phyloP scores from a whole-genome alignment of 2,888 invertebrate species.

The Synergus umbraculus region DNA sequence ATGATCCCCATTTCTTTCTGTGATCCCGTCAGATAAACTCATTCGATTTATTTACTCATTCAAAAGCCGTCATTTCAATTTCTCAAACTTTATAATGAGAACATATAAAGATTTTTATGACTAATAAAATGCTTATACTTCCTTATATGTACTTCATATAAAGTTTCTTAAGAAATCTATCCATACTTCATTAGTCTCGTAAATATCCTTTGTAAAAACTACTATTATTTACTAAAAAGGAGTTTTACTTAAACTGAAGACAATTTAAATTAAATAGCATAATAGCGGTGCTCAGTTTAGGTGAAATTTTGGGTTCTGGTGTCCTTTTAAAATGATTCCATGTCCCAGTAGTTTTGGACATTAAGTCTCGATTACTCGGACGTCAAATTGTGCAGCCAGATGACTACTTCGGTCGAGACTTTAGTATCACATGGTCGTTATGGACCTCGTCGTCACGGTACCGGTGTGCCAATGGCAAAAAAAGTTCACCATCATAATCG shows the following conservation, averaged over 20 bases:
- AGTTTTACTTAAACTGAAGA: no score
- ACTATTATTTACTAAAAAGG: no score
- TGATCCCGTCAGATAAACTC: constrained; percentile 20
- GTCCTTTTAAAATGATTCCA: constrained; percentile 24
- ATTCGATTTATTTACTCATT: constrained; percentile 19
- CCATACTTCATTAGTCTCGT: no score
- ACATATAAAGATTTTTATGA: neutral
- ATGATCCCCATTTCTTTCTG: constrained; percentile 33
- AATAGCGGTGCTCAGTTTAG: neutral
- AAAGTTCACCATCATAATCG: constrained; percentile 44
- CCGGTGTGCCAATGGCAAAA: constrained; percentile 46
- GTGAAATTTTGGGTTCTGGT: neutral
- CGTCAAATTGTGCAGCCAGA: constrained; percentile 7
- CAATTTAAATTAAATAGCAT: no score
- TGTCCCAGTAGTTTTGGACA: constrained; percentile 20
- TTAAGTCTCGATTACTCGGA: constrained; percentile 26
- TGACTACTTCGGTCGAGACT: constrained; percentile 16
- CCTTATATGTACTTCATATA: no score
- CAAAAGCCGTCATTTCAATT: constrained; percentile 2
- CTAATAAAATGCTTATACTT: neutral
- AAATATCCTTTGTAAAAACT: no score
- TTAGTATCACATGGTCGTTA: constrained; percentile 39
- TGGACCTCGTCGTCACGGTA: constrained; percentile 43
- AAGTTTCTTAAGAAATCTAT: no score
- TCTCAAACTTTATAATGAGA: constrained; percentile 10